Percentiles rank a stretch among this genome's conserved stretches.
Conservation (phyloP, 2,888 invertebrate species). For the Epistrophella euchroma region DNA sequence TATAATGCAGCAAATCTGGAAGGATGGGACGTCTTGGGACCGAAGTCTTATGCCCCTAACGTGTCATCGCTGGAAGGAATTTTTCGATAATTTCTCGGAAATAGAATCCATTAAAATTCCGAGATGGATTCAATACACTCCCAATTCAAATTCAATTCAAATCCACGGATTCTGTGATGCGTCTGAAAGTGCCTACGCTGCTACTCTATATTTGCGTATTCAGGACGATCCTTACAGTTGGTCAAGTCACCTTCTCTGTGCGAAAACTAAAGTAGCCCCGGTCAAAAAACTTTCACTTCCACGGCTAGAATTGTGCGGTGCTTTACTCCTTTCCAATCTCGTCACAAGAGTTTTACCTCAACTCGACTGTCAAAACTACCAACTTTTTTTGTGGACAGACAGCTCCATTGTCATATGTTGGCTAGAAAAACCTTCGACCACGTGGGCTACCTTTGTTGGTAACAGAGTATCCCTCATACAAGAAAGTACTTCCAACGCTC, state of each 20-base stretch:
- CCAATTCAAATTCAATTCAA: background rate
- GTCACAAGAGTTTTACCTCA: background rate
- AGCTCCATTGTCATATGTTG: constrained; percentile 36
- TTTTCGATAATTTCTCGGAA: background rate
- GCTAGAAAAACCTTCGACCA: constrained; percentile 26
- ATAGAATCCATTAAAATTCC: background rate
- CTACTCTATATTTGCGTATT: background rate
- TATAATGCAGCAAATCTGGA: background rate
- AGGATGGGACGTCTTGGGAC: constrained; percentile 6
- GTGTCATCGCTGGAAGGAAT: background rate
- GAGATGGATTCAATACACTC: background rate
- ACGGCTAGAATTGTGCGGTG: constrained; percentile 7
- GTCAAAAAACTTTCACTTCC: background rate
- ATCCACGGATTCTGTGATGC: constrained; percentile 5
- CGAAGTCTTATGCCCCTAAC: background rate
- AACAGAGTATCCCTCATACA: constrained; percentile 30
- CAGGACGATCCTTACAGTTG: background rate
- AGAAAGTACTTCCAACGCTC: constrained; percentile 7
- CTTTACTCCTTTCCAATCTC: constrained; percentile 5
- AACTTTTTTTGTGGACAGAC: constrained; percentile 21
- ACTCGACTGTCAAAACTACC: background rate
- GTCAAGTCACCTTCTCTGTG: background rate
- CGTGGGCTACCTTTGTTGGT: constrained; percentile 24
- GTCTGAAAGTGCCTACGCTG: background rate
- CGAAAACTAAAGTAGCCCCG: background rate